Base-by-base conservation (phyloP, 2,797 vertebrate species). In the Enteromius mattozi region DNA sequence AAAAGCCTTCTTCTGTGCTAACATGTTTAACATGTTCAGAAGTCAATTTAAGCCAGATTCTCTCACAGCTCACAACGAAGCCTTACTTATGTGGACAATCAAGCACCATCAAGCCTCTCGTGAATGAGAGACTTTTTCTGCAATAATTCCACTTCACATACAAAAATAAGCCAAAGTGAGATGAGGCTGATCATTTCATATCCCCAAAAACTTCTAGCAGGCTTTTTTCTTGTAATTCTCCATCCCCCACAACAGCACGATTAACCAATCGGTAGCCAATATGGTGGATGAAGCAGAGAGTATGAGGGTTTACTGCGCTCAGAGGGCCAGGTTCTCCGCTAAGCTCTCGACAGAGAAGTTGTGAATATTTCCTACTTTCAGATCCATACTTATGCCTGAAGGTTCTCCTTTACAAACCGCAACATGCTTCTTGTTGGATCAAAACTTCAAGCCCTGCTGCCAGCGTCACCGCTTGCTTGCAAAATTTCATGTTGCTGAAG, bases 301-400 rank as follows among this genome's bases (percentile, higher is more conserved):
- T 90, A 45, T 1, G 40, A 27, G 78, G 83, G 69, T 88, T 87
- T 84, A 86, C 87, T 88, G 85, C 19, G 45, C 78, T 80, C 6
- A n/a, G 75, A n/a, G 27, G 75, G 40, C 24, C 82, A 78, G 79
- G 59, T 85, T 81, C 76, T 56, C 49, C 42, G 12, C 45, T 37
- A 78, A 45, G 79, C 80, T 51, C 49, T 80, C 35, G 5, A 47
- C 66, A 80, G 45, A 86, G 45, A 59, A 80, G 75, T 86, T 86
- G 78, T 82, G 75, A 85, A 81, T 82, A 83, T 85, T 83, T 77
- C 54, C 59, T 75, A 82, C 77, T 84, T 83, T 87, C 40, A 75
- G 72, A 69, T 35, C 37, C 65, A 71, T 75, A 81, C 65, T 75
- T 86, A 78, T 61, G 79, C 76, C 80, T 75, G 82, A 82, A 81